phyloP scores from a whole-genome alignment of 2,888 invertebrate genomes.

The Sarcophaga variegata region DNA sequence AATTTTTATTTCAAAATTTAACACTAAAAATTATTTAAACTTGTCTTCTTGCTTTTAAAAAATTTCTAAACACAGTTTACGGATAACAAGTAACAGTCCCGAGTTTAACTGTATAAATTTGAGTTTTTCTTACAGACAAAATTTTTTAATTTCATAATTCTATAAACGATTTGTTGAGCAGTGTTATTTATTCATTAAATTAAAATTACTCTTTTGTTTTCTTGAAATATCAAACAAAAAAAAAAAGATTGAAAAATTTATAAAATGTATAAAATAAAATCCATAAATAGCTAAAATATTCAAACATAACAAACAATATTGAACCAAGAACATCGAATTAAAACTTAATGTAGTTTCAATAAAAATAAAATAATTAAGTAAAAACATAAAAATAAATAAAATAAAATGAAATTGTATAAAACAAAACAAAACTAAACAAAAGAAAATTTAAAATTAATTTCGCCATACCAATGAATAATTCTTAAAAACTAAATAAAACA shows the following conservation, averaged over 20 bases:
- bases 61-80: too few relatives aligned
- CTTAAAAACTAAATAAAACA: conserved; percentile 56
- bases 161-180: not conserved
- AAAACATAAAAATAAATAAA: conserved; percentile 53
- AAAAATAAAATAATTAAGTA: conserved; percentile 65
- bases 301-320: conserved; percentile 71
- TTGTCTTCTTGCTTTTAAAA: too few relatives aligned
- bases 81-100: too few relatives aligned
- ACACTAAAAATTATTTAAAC: too few relatives aligned
- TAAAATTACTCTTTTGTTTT: not conserved
- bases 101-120: too few relatives aligned
- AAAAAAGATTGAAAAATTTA: not conserved
- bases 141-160: not conserved
- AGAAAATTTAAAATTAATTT: conserved; percentile 64
- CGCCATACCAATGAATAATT: conserved; percentile 75
- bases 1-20: too few relatives aligned
- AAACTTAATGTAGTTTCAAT: conserved; percentile 76
- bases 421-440: conserved; percentile 56
- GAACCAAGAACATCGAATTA: conserved; percentile 81
- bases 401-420: conserved; percentile 49
- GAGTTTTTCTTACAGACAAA: too few relatives aligned
- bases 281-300: not conserved
- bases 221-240: not conserved
- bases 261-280: not conserved
- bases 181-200: not conserved